Percentiles rank a stretch among this genome's conserved stretches.
These are phyloP conservation scores for Atopsyche davidsoni DNA, from an alignment of 1,140 invertebrate species.

Conservation along the genomic window DNA sequence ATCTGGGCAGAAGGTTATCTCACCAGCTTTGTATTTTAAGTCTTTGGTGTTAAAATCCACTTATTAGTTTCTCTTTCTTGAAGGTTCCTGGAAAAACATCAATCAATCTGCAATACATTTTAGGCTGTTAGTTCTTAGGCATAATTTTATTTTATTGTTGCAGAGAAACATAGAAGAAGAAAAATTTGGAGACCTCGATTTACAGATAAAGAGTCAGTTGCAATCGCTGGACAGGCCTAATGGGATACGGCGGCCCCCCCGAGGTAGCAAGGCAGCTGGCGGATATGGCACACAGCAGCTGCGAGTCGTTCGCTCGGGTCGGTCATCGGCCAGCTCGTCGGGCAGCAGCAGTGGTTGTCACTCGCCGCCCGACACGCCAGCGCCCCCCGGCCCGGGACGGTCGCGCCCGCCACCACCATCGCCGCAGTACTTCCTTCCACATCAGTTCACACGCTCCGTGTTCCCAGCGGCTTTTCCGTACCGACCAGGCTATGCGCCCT, in stretches of 20 bases:
- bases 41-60: no score
- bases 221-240: constrained; percentile 52
- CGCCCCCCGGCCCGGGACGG: constrained; percentile 38
- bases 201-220: constrained; percentile 49
- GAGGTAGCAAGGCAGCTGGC: constrained; percentile 45
- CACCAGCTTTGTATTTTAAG: no score
- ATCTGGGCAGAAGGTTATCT: no score
- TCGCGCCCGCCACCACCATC: constrained; percentile 41
- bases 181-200: constrained; percentile 46
- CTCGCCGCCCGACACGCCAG: constrained; percentile 56
- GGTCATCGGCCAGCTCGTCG: constrained; percentile 55
- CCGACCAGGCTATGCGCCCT: constrained; percentile 26
- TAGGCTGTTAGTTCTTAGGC: no score
- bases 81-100: no score
- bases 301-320: constrained; percentile 11
- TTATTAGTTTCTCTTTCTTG: no score
- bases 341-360: constrained; percentile 51
- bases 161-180: constrained; percentile 54
- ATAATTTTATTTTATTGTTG: constrained; percentile 23
- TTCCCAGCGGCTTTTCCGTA: constrained; percentile 30
- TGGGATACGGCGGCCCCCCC: constrained; percentile 40
- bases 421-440: constrained; percentile 46
- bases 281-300: constrained; percentile 35
- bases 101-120: no score
- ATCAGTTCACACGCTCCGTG: constrained; percentile 41